These are phyloP conservation scores for Drosophila ercepeae DNA, from an alignment of 1,140 invertebrate species.

Conservation along the genomic window DNA sequence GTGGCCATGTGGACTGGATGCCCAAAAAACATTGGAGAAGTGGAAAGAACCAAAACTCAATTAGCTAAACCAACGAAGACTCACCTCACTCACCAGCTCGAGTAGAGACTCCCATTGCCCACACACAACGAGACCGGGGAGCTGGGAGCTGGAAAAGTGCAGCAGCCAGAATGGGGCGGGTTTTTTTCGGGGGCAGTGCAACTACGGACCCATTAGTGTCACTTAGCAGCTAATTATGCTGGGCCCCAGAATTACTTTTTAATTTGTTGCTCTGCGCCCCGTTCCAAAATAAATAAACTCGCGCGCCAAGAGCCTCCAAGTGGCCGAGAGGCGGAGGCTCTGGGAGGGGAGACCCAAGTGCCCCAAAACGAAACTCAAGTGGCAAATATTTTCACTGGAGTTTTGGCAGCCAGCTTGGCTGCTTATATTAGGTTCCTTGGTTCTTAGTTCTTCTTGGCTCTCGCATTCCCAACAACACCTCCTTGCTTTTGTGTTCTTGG, in stretches of 20 bases:
- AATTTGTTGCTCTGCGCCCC: slow-evolving; percentile 69
- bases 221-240: slow-evolving; percentile 80
- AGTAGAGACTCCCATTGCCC: slow-evolving; percentile 29
- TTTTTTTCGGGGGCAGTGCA: slow-evolving; percentile 34
- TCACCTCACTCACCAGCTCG: slow-evolving; percentile 43
- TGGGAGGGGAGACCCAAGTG: slow-evolving; percentile 5
- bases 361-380: slow-evolving; percentile 48
- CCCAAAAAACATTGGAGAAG: slow-evolving; percentile 33
- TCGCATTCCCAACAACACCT: slow-evolving; percentile 1
- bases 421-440: slow-evolving; percentile 27
- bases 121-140: slow-evolving; percentile 31
- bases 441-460: neutral
- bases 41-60: slow-evolving; percentile 50
- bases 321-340: neutral
- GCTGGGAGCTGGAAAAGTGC: slow-evolving; percentile 10
- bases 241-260: slow-evolving; percentile 75
- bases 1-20: slow-evolving; percentile 44
- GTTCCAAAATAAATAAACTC: slow-evolving; percentile 72
- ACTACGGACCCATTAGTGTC: slow-evolving; percentile 66
- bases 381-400: slow-evolving; percentile 54
- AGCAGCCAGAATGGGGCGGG: neutral
- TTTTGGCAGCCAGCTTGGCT: slow-evolving; percentile 73
- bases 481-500: slow-evolving; percentile 28
- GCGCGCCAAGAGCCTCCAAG: slow-evolving; percentile 31
- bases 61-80: slow-evolving; percentile 52